Conservation (phyloP, 1,140 invertebrate genomes). For the Sinella curviseta region DNA sequence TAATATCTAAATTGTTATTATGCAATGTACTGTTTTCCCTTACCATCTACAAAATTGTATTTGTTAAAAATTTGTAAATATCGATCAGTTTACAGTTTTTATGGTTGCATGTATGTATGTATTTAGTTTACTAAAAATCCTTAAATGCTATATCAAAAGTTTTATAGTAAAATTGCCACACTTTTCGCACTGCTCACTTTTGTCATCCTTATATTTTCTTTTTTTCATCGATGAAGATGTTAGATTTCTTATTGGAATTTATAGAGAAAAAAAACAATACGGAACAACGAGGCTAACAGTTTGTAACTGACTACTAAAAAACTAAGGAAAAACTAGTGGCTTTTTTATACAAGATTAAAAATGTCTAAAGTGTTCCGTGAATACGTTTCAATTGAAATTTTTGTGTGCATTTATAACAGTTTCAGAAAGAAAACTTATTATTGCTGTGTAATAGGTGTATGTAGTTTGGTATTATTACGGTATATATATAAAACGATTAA, state of each 20-base stretch:
- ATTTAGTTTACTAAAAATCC: neutral
- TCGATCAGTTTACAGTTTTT: neutral
- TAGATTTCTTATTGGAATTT: no score
- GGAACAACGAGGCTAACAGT: no score
- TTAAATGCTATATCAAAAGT: no score
- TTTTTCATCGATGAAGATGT: no score
- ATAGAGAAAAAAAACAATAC: no score
- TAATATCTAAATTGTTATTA: neutral
- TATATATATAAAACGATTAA: neutral
- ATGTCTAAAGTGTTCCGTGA: no score
- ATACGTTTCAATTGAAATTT: neutral
- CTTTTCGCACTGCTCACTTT: constrained; percentile 20
- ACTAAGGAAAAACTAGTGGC: neutral
- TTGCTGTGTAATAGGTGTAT: neutral
- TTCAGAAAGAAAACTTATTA: no score
- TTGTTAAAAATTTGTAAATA: constrained; percentile 21
- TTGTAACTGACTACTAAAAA: neutral
- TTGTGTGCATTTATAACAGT: no score
- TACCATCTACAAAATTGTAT: neutral
- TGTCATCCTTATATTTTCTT: neutral
- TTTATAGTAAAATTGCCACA: constrained; percentile 16
- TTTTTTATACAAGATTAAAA: neutral
- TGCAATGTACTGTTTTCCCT: constrained; percentile 1
- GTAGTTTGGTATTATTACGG: neutral
- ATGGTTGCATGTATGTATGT: neutral